Evolutionary conservation across 2,888 invertebrate genomes (phyloP), one percentile per base, ranked within the genome.

Genomic region (Drosophila multiciliata): DNA sequence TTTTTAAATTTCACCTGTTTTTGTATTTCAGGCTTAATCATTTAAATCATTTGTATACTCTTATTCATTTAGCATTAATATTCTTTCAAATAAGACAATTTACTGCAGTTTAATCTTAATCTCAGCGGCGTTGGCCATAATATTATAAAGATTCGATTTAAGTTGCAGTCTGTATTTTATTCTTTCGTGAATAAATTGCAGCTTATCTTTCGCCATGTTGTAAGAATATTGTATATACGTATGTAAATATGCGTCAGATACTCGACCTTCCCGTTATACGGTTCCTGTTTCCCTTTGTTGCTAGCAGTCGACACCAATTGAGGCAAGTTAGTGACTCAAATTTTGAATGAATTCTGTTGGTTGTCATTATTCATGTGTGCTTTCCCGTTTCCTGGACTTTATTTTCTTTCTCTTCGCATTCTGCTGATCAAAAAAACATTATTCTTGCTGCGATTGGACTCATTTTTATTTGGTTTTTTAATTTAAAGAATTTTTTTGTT

Each of bases 261-360:
- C 36, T 45, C n/a, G 49, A 33, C 26, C 23, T n/a, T 32, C 2
- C n/a, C 54, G 48, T 35, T 40, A n/a, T 23, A 52, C 54, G 52
- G 15, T 62, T 54, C 35, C 33, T 50, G 59, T 29, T 76, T 67
- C 66, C 66, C 63, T 74, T 73, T 70, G 73, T 70, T 68, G 57
- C 45, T 52, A 26, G 20, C 58, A 60, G 35, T 59, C 59, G 50
- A 62, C 61, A 61, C 58, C 66, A 64, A 64, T 71, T 73, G 35
- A 58, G 70, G 35, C 67, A 79, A 61, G 78, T 76, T 87, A 84
- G 82, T 84, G 80, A 87, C 69, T 84, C 85, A 84, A 65, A 66
- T 67, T 70, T 75, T 66, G 59, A 52, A 65, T 66, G 62, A 60
- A 73, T 57, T 79, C 72, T 50, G 62, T 61, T 58, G 59, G 45